Evolutionary conservation across 2,888 invertebrate species (phyloP), one percentile per base, ranked within the genome.

Genomic region (Clistopyga incitator): DNA sequence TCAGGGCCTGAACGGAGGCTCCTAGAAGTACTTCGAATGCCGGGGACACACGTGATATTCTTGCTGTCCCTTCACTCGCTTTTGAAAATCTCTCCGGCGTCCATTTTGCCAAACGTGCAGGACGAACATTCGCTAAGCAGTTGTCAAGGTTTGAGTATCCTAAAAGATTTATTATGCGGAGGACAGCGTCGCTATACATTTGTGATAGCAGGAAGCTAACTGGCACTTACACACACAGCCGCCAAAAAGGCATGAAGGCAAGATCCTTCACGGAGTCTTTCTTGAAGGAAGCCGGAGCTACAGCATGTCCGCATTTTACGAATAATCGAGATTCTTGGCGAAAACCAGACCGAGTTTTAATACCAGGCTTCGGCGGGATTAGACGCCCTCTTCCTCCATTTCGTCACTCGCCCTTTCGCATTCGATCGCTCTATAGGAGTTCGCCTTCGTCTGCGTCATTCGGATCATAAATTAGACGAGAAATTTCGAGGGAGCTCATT

Each of bases 261-360:
- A 64, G 61, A 42, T 42, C 38, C 18, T 38, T 10, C 18, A 42
- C 38, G 61, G 29, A 29, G 29, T 29, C 29, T 29, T 29, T 4
- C 4, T 29, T 29, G 29, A 29, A 29, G 4, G 38, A 34, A 38
- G 18, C 18, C 61, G 18, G 20, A 38, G 38, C 38, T 38, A 38
- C 18, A 38, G 38, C 20, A 64, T 42, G 18, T 64, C 34, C 61
- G 61, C 61, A 34, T 64, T 64, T 67, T 25, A 15, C 47, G 65
- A 67, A 67, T 47, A 67, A 67, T 67, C 47, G 65, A 47, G 47
- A 67, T 67, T 67, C 65, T 67, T 67, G 65, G 47, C 47, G 65
- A 45, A 47, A 67, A 25, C n/a, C 47, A 23, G 25, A 45, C 20
- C 65, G 47, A 67, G 45, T 67, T 67, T 67, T 47, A 47, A 47